Base-by-base conservation (phyloP, 2,888 invertebrate species). In the Spatulosminthurus flaviceps region DNA sequence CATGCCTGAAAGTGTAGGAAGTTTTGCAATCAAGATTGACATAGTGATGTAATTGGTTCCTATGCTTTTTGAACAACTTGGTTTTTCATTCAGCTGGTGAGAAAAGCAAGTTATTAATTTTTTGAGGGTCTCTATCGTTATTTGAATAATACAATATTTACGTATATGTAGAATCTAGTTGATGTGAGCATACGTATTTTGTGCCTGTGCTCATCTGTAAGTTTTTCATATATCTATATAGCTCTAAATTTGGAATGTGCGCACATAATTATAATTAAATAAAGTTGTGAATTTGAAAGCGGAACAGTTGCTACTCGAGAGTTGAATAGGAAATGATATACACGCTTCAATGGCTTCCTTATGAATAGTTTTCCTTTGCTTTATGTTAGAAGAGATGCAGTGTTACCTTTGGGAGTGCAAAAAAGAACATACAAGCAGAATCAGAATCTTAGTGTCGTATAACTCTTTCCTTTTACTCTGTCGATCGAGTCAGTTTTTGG, bases 231-330 rank as follows among this genome's bases (percentile, higher is more conserved):
- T 41, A 41, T 41, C 13, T 41, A 9, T 41, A 41, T 41, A 41
- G 41, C 51, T 51, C 51, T n/a, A 51, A 11, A 34, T 51, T 13
- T 51, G 51, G n/a, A 51, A 5, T 51, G 16, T 51, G 16, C 16
- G 34, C 9, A 51, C 51, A 19, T 19, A 51, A 51, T 51, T 51
- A 51, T 51, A 51, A 51, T 51, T 51, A 51, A 51, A 51, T 51
- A 16, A 19, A 51, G 51, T 51, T 51, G 51, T 51, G 51, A 51
- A 51, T 51, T 9, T 51, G 51, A 51, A 51, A 51, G 51, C 51
- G 51, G 51, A 51, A 51, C 51, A 5, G n/a, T 51, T n/a, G 7
- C 51, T 51, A 51, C 51, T 51, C n/a, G 16, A 19, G 51, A 16
- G 9, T 51, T 51, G 19, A 51, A 51, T 51, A 51, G 51, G 4